These are phyloP conservation scores for Phortica okadai DNA, from an alignment of 2,888 invertebrate species.

Conservation along the genomic window DNA sequence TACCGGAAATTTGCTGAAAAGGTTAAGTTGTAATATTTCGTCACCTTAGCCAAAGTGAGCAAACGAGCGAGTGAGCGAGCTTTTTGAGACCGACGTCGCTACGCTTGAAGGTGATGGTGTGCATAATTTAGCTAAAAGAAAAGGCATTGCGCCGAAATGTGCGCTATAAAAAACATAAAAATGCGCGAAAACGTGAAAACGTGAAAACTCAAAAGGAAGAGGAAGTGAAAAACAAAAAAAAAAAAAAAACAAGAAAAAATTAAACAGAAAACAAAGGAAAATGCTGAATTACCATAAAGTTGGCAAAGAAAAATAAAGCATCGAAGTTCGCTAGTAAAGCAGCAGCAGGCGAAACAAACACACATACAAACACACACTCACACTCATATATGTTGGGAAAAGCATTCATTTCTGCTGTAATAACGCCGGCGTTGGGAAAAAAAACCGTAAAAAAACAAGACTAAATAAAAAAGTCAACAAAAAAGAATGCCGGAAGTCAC, in stretches of 20 bases:
- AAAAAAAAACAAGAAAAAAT: background rate
- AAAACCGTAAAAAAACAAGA: conserved; percentile 10
- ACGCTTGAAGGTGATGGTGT: conserved; percentile 46
- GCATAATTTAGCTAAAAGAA: conserved; percentile 65
- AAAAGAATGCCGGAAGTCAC: conserved; percentile 62
- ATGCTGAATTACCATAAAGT: conserved; percentile 30
- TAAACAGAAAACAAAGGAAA: background rate
- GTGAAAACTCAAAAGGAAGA: too few species aligned
- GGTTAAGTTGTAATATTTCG: conserved; percentile 69
- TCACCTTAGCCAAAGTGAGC: conserved; percentile 51
- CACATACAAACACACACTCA: background rate
- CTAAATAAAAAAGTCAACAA: conserved; percentile 7
- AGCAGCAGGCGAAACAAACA: background rate
- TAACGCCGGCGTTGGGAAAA: background rate
- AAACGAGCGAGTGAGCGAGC: background rate
- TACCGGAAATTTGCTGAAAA: conserved; percentile 61
- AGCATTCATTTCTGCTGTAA: conserved; percentile 28
- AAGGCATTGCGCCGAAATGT: conserved; percentile 38
- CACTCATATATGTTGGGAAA: background rate
- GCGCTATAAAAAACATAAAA: conserved; percentile 7
- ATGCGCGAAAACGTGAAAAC: background rate
- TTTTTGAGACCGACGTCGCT: background rate
- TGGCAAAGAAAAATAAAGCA: conserved; percentile 30
- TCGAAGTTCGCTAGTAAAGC: background rate
- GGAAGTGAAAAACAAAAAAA: too few species aligned